phyloP scores from a whole-genome alignment of 2,113 vertebrate genomes.

The Dicentrarchus labrax region DNA sequence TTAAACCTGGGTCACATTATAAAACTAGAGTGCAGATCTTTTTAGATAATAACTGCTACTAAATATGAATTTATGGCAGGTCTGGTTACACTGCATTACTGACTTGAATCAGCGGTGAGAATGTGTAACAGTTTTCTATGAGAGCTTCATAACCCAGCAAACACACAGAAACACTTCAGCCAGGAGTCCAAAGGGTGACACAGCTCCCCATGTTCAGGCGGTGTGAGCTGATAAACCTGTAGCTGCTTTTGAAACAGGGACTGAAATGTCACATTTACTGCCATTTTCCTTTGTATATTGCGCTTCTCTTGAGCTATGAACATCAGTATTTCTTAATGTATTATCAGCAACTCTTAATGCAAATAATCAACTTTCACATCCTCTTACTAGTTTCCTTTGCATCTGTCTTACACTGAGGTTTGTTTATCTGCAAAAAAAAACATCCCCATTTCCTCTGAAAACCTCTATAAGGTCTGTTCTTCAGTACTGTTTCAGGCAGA shows the following conservation, averaged over 20 bases:
- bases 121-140: background rate
- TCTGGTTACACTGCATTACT: too few relatives aligned
- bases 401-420: background rate
- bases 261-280: background rate
- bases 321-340: background rate
- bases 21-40: too few relatives aligned
- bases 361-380: conserved; percentile 64
- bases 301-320: background rate
- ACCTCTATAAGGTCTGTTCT: background rate
- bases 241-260: background rate
- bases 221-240: background rate
- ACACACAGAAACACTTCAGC: background rate
- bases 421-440: background rate
- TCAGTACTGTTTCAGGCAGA: background rate
- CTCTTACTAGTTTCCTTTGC: conserved; percentile 26
- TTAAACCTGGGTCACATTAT: too few relatives aligned
- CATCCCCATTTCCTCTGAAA: background rate
- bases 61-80: too few relatives aligned
- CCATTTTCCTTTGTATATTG: background rate
- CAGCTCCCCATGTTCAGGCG: background rate
- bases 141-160: background rate
- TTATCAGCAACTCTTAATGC: conserved; percentile 25
- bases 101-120: too few relatives aligned
- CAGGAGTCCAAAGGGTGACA: background rate
- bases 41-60: too few relatives aligned